These are phyloP conservation scores for Meloidogyne hapla DNA, from an alignment of 1,140 invertebrate genomes.

Conservation along the genomic window DNA sequence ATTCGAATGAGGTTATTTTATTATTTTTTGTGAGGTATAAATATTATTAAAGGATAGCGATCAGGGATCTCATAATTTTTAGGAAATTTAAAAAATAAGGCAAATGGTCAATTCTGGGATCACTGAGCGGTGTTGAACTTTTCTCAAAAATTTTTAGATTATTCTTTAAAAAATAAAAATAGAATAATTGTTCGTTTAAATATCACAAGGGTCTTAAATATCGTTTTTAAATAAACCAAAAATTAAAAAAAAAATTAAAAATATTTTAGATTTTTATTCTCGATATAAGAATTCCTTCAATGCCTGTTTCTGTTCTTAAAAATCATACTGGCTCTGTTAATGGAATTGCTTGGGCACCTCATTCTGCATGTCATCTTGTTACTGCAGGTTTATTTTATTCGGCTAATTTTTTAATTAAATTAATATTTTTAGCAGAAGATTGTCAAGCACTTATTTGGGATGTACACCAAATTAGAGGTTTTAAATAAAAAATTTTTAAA, in stretches of 20 bases:
- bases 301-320: slow-evolving; percentile 90
- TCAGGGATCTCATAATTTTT: no score
- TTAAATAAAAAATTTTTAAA: background rate
- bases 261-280: slow-evolving; percentile 80
- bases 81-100: no score
- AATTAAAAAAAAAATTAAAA: background rate
- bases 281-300: slow-evolving; percentile 95
- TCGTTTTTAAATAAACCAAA: no score
- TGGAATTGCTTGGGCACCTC: slow-evolving; percentile 98
- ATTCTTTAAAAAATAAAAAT: no score
- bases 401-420: slow-evolving; percentile 13
- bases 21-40: background rate
- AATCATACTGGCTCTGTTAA: slow-evolving; percentile 98
- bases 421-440: slow-evolving; percentile 69
- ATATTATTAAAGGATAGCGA: no score
- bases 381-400: slow-evolving; percentile 52
- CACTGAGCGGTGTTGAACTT: no score
- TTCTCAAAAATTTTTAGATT: no score
- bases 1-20: slow-evolving; percentile 81
- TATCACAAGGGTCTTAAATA: no score
- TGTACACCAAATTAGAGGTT: slow-evolving; percentile 69
- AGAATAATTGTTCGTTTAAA: no score
- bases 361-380: slow-evolving; percentile 75
- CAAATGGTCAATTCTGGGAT: no score
- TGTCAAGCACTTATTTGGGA: slow-evolving; percentile 99